A percentile compares a stretch with the other conserved stretches of the same genome.
These are phyloP conservation scores for Ophion ventricosus DNA, from an alignment of 2,888 invertebrate species.

Conservation along the genomic window DNA sequence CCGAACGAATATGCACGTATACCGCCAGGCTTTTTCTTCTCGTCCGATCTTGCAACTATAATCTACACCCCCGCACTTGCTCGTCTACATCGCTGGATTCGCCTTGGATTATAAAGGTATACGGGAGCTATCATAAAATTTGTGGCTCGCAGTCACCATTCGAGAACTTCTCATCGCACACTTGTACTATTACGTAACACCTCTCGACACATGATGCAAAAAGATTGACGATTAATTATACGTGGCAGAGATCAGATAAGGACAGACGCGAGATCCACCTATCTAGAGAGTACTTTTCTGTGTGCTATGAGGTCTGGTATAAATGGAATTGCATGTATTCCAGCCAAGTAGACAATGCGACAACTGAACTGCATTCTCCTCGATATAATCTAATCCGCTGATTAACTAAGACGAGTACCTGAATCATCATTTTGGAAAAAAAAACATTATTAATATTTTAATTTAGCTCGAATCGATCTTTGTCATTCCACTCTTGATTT, in stretches of 20 bases:
- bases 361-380: no score
- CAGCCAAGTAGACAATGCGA: no score
- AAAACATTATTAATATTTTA: constrained; percentile 3
- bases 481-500: constrained; percentile 36
- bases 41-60: constrained; percentile 44
- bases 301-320: no score
- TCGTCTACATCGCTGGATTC: constrained; percentile 52
- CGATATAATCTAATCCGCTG: background rate
- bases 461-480: constrained; percentile 1
- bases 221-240: no score
- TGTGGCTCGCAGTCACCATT: no score
- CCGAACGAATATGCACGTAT: constrained; percentile 15
- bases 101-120: constrained; percentile 61
- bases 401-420: background rate
- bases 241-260: no score
- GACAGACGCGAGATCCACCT: no score
- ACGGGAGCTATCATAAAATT: constrained; percentile 13
- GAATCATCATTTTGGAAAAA: background rate
- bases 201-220: no score
- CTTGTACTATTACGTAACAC: no score
- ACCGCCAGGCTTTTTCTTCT: constrained; percentile 20
- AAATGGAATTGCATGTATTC: no score
- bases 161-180: no score
- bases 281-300: no score
- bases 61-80: constrained; percentile 28